Evolutionary conservation across 2,113 vertebrate species (phyloP), one percentile per base, ranked within the genome.

Genomic region (Microcebus tavaratra): DNA sequence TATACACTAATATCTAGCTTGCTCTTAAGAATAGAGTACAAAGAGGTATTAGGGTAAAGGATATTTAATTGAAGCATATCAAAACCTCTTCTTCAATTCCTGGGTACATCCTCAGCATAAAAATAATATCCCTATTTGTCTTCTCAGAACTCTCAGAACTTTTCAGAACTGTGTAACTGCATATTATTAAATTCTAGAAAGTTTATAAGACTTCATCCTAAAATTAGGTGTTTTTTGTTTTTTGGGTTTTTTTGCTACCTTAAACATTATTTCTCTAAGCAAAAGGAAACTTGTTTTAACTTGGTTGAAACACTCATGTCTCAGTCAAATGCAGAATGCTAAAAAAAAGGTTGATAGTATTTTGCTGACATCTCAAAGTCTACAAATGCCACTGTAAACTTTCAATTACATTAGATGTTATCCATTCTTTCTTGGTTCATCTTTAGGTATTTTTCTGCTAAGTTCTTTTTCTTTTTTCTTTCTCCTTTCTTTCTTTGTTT

Each of bases 281-380:
- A 92, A 82, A 97, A 94, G 0, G 5, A 7, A 57, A 85, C n/a
- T 94, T 93, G 1, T 90, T 98, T 96, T 84, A 92, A 95, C 45
- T 95, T 90, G 63, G 8, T 14, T 72, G 63, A 96, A 85, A 42
- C 36, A 48, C 21, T 78, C 0, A 13, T 5, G 0, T 90, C 65
- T 87, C 72, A 85, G 39, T 1, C 84, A 94, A 92, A 78, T 36
- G 82, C 5, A 88, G n/a, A n/a, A n/a, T n/a, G n/a, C n/a, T n/a
- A 87, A 89, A 50, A 90, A 90, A 98, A 97, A 97, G 68, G 39
- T 84, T 86, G 88, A 53, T 50, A 78, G 86, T 15, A 61, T n/a
- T 70, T 89, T 76, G 42, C 36, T 75, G 39, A 90, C 25, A 95
- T 97, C 39, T 55, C 25, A 63, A 7, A 73, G 25, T 83, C 8